Base-by-base conservation (phyloP, 2,113 vertebrate species). In the Gopherus flavomarginatus region DNA sequence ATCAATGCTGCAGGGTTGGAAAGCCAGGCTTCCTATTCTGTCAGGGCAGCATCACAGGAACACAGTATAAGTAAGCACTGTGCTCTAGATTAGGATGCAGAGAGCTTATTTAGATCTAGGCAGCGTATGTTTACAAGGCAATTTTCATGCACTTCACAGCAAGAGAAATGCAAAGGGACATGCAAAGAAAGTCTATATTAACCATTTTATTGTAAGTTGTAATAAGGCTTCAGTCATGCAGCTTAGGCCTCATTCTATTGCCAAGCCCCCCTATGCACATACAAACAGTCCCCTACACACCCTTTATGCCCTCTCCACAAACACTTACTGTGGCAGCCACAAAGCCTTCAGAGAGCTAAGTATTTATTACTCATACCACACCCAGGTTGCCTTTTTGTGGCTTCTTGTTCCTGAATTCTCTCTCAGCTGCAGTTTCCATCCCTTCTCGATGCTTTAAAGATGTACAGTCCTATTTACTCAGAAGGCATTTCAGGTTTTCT, bases 371-470 rank as follows among this genome's bases (percentile, higher is more conserved):
- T 95, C 82, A 5, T 2, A 87, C 24, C 38, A 90, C 3, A 88
- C 65, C 83, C 88, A 83, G 75, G 53, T 96, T 44, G 16, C 49
- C 79, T 65, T 95, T 95, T 93, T 93, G 90, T 92, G 65, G 87
- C 91, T 96, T 97, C 92, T 57, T 96, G 92, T 95, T 54, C 93
- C 94, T 65, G 1, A 79, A 91, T 91, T 97, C 92, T 97, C 54
- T 35, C 88, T 93, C 89, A 91, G 94, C 89, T 95, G 96, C 95
- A 75, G 92, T 88, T 95, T 69, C 91, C 96, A 96, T 91, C 83
- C 90, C 89, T 83, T 86, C 94, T 81, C 93, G 83, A 92, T 0
- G 0, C 91, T 69, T 12, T 0, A 27, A 72, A 88, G 75, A 91
- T 77, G 92, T 94, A 93, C 1, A 81, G 75, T 11, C 94, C 81